Percentiles rank a stretch among this genome's conserved stretches.
phyloP scores from a whole-genome alignment of 2,888 invertebrate species.

The Volucella bombylans region DNA sequence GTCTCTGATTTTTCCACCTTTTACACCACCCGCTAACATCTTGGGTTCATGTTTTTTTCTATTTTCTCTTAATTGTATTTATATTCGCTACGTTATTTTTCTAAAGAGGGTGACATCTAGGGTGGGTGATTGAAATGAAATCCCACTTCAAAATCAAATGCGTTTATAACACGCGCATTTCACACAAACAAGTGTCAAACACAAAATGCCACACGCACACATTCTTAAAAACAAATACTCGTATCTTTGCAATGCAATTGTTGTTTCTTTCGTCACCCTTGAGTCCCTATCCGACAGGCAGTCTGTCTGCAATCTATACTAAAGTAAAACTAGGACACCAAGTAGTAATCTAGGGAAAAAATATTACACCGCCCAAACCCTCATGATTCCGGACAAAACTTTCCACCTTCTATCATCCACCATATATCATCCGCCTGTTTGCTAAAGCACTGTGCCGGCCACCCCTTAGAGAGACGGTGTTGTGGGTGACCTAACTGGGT shows the following conservation, averaged over 20 bases:
- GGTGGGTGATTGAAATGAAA: slow-evolving; percentile 29
- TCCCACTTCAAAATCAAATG: slow-evolving; percentile 44
- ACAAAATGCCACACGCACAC: slow-evolving; percentile 36
- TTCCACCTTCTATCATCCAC: neutral
- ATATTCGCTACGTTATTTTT: too few relatives aligned
- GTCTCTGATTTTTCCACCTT: neutral
- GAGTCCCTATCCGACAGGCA: slow-evolving; percentile 17
- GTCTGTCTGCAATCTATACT: slow-evolving; percentile 66
- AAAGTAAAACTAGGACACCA: slow-evolving; percentile 70
- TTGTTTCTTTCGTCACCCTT: neutral
- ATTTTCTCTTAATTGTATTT: neutral
- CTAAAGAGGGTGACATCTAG: slow-evolving; percentile 7
- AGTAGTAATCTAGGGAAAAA: slow-evolving; percentile 70
- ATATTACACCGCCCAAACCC: slow-evolving; percentile 62
- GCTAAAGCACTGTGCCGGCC: neutral
- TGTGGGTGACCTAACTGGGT: slow-evolving; percentile 63
- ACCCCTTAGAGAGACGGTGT: slow-evolving; percentile 8
- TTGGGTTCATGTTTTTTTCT: neutral
- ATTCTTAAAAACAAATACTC: slow-evolving; percentile 13
- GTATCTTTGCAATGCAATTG: neutral
- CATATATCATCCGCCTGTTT: too few relatives aligned
- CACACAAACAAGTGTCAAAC: slow-evolving; percentile 18
- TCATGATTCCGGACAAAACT: neutral
- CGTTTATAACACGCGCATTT: slow-evolving; percentile 60
- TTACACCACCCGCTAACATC: slow-evolving; percentile 16